These are phyloP conservation scores for Trachelipus rathkii DNA, from an alignment of 1,140 invertebrate species.

Conservation along the genomic window DNA sequence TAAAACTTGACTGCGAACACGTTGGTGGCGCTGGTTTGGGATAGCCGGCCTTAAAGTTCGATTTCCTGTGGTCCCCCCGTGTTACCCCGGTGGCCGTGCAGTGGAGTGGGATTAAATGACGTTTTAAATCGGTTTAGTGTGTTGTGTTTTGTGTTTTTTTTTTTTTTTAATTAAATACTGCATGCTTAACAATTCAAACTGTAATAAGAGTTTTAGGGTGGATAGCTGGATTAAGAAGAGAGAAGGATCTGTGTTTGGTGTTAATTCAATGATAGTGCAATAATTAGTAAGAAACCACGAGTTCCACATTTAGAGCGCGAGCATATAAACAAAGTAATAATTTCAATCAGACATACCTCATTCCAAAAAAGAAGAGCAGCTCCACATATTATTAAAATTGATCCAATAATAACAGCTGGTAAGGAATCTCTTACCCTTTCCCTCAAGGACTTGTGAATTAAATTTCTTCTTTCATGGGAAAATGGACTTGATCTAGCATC, in stretches of 20 bases:
- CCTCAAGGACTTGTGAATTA: not conserved
- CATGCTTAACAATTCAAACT: not conserved
- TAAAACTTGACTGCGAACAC: too few relatives aligned
- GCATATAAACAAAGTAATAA: not conserved
- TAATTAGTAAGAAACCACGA: not conserved
- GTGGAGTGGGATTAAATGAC: not conserved
- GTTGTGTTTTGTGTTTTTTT: too few relatives aligned
- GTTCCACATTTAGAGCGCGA: not conserved
- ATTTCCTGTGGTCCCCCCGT: too few relatives aligned
- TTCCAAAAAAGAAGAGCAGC: not conserved
- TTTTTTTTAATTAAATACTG: not conserved
- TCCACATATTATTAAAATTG: not conserved
- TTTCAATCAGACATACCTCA: not conserved
- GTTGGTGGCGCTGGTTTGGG: too few relatives aligned
- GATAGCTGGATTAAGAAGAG: not conserved
- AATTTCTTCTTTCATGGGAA: too few relatives aligned
- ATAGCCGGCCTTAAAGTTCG: too few relatives aligned
- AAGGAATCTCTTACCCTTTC: not conserved
- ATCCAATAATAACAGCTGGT: not conserved
- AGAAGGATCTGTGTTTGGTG: too few relatives aligned
- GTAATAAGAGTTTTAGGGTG: not conserved
- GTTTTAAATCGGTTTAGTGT: too few relatives aligned
- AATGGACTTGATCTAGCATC: too few relatives aligned
- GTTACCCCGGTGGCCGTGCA: not conserved
- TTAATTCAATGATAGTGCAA: not conserved